Evolutionary conservation across 2,888 invertebrate genomes (phyloP), one percentile per base, ranked within the genome.

Genomic region (Caprella mutica): DNA sequence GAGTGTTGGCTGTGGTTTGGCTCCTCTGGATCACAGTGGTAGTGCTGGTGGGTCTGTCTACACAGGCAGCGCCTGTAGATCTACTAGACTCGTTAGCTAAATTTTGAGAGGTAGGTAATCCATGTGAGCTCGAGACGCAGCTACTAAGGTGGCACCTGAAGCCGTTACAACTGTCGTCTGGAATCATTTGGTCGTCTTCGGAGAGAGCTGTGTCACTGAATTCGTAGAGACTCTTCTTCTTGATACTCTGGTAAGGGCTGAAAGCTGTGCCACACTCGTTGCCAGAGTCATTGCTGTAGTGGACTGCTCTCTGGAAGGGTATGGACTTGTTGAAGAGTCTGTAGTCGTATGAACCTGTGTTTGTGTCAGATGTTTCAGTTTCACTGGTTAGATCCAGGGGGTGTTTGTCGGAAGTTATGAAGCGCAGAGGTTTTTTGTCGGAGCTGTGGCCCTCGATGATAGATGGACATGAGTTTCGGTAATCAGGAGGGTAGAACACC

Each of bases 241-340:
- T 48, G 17, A 48, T 30, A 24, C 48, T 48, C 26, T 48, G 48
- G 19, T 48, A 48, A 5, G 48, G 48, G 14, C 48, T 48, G 24
- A 48, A 48, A 5, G 48, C 48, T 1, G 48, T 48, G 30, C 48
- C 48, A 48, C 48, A 48, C n/a, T 48, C 48, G 30, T 48, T 48
- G 2, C 48, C 48, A 1, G 48, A 48, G 21, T 48, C 48, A 23
- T 48, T 48, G 2, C 30, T 30, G 9, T 21, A n/a, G 21, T 48
- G 24, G 17, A 48, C n/a, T 19, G 48, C 30, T 5, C 48, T 19
- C 17, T 27, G 19, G n/a, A 48, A 48, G 19, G 48, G 48, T 1
- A 30, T 30, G 1, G 48, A 19, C n/a, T 48, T 48, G 30, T 24
- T 48, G 30, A 48, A 48, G 19, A 48, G 48, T 12, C 48, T 17